phyloP scores from a whole-genome alignment of 2,113 vertebrate species.

The Climacteris rufus region DNA sequence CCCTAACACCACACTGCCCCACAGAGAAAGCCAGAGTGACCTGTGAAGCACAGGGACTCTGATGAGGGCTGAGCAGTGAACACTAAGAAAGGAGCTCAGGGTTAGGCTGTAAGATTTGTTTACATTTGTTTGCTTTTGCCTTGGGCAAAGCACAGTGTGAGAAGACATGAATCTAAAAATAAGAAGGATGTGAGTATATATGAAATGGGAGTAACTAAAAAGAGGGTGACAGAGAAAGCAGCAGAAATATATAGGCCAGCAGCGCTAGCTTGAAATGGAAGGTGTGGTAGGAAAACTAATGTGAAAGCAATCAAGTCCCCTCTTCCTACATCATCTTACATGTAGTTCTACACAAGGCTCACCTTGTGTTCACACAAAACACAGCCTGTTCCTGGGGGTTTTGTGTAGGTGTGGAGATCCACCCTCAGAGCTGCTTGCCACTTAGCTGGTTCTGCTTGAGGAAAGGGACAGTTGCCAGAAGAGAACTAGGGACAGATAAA shows the following conservation, averaged over 20 bases:
- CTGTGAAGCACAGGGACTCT: neutral
- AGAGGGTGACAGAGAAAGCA: neutral
- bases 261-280: neutral
- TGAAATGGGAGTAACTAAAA: neutral
- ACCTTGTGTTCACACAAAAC: conserved; percentile 33
- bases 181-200: neutral
- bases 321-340: conserved; percentile 25
- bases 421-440: conserved; percentile 6
- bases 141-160: neutral
- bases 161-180: conserved; percentile 24
- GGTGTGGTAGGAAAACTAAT: neutral
- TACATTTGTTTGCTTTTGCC: neutral
- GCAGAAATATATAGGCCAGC: neutral
- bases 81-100: neutral
- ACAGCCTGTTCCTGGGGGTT: neutral
- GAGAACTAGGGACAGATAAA: neutral
- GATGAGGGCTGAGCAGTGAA: neutral
- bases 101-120: neutral
- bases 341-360: neutral
- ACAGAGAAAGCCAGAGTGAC: neutral
- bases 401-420: conserved; percentile 10
- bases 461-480: neutral
- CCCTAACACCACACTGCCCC: neutral
- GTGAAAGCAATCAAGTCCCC: neutral
- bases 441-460: neutral